These are phyloP conservation scores for Platerodrilus igneus DNA, from an alignment of 2,888 invertebrate species.

Conservation along the genomic window DNA sequence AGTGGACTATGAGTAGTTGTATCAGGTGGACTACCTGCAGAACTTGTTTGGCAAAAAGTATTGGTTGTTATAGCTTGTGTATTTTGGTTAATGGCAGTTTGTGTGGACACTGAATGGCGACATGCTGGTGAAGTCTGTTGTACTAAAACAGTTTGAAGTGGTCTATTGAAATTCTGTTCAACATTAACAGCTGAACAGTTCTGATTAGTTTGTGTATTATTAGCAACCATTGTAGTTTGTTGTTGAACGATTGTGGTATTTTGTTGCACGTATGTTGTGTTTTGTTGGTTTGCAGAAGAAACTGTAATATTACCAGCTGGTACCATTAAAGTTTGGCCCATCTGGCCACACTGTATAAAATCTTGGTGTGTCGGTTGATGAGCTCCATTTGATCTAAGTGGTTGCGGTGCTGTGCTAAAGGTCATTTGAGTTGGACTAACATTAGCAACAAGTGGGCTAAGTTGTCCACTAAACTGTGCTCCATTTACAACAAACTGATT, in stretches of 20 bases:
- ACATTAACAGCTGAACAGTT: constrained; percentile 51
- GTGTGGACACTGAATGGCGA: constrained; percentile 70
- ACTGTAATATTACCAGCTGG: constrained; percentile 58
- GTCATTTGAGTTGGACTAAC: constrained; percentile 66
- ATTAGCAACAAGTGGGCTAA: constrained; percentile 73
- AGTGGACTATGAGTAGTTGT: constrained; percentile 81
- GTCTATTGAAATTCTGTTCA: constrained; percentile 53
- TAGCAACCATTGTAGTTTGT: constrained; percentile 72
- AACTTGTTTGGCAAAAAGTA: constrained; percentile 47
- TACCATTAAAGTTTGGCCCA: constrained; percentile 69
- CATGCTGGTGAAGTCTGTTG: constrained; percentile 36
- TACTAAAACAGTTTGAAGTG: constrained; percentile 39
- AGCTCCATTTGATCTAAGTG: constrained; percentile 44
- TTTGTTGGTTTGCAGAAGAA: constrained; percentile 55
- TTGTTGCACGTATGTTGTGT: constrained; percentile 74
- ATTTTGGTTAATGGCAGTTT: constrained; percentile 59
- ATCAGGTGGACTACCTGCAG: constrained; percentile 69
- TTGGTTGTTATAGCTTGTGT: constrained; percentile 47
- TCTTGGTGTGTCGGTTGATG: constrained; percentile 60
- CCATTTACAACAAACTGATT: constrained; percentile 74
- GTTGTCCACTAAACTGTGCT: constrained; percentile 66
- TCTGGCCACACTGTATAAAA: constrained; percentile 65
- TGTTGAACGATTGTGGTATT: constrained; percentile 82
- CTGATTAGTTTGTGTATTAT: constrained; percentile 51
- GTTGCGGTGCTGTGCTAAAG: constrained; percentile 55